A percentile compares a stretch with the other conserved stretches of the same genome.
Evolutionary conservation across 2,113 vertebrate genomes (phyloP).

Genomic region (Pluvianellus socialis): DNA sequence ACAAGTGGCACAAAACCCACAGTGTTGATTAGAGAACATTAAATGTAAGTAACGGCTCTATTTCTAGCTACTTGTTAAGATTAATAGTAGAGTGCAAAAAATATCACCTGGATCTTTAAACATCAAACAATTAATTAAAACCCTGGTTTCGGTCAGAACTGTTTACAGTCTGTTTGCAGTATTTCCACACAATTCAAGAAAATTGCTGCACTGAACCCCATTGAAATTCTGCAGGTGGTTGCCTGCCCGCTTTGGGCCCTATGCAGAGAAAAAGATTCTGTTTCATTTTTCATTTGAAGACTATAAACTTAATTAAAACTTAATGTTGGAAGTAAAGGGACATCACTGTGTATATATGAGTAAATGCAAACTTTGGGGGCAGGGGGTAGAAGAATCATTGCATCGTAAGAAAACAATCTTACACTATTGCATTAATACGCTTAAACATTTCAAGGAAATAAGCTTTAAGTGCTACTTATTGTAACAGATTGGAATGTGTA

Average conservation of each 20-base stretch:
- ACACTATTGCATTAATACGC: conserved; percentile 2
- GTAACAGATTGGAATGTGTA: conserved; percentile 70
- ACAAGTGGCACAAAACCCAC: background rate
- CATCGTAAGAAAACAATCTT: conserved; percentile 28
- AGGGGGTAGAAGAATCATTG: background rate
- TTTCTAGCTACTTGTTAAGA: background rate
- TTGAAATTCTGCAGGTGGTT: background rate
- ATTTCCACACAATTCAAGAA: background rate
- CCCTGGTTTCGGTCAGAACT: background rate
- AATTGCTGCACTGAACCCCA: background rate
- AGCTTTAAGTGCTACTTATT: conserved; percentile 65
- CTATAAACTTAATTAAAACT: background rate
- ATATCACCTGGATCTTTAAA: background rate
- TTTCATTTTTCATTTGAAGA: background rate
- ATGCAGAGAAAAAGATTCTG: background rate
- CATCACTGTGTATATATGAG: background rate
- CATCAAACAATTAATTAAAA: background rate
- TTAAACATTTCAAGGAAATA: conserved; percentile 62
- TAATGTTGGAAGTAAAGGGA: rapidly evolving
- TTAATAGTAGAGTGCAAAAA: background rate
- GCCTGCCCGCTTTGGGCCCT: background rate
- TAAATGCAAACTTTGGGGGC: background rate
- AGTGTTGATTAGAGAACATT: background rate
- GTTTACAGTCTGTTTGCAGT: background rate
- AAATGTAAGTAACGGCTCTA: background rate